Percentiles rank a stretch among this genome's conserved stretches.
Evolutionary conservation across 2,113 vertebrate species (phyloP).

Genomic region (Corythaixoides concolor): DNA sequence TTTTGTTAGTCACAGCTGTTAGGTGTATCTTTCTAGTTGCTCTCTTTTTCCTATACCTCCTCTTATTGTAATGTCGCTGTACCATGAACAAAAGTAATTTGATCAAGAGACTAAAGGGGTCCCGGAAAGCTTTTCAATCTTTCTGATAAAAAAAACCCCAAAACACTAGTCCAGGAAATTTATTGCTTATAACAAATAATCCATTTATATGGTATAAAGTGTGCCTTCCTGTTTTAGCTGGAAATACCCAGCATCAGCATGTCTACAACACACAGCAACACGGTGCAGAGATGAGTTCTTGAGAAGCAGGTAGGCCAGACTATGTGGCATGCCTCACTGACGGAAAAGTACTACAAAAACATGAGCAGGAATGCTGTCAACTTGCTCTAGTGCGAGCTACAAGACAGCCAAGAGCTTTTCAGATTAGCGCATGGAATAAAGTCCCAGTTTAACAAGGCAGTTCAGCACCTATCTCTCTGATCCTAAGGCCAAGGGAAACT

Average conservation of each 20-base stretch:
- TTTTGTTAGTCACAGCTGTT: not conserved
- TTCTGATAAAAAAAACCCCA: not conserved
- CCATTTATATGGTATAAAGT: not conserved
- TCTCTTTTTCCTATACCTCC: not conserved
- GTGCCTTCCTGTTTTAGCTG: not conserved
- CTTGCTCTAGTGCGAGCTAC: not conserved
- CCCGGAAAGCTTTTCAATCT: constrained; percentile 10
- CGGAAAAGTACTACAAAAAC: not conserved
- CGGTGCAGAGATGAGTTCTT: not conserved
- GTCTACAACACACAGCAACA: not conserved
- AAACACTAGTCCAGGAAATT: not conserved
- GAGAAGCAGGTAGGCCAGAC: not conserved
- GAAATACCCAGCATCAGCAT: not conserved
- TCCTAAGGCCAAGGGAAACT: not conserved
- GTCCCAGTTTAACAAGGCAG: not conserved
- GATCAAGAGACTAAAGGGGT: constrained; percentile 44
- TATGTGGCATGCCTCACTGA: too few relatives aligned
- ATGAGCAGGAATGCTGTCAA: not conserved
- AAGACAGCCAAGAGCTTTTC: not conserved
- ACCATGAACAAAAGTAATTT: constrained; percentile 7
- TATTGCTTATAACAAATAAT: constrained; percentile 11
- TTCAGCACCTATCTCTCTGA: not conserved
- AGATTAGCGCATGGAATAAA: not conserved
- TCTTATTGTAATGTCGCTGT: not conserved
- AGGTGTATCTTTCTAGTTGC: not conserved